A percentile compares a stretch with the other conserved stretches of the same genome.
Conservation (phyloP, 2,113 vertebrate species). For the Thamnophis sirtalis region DNA sequence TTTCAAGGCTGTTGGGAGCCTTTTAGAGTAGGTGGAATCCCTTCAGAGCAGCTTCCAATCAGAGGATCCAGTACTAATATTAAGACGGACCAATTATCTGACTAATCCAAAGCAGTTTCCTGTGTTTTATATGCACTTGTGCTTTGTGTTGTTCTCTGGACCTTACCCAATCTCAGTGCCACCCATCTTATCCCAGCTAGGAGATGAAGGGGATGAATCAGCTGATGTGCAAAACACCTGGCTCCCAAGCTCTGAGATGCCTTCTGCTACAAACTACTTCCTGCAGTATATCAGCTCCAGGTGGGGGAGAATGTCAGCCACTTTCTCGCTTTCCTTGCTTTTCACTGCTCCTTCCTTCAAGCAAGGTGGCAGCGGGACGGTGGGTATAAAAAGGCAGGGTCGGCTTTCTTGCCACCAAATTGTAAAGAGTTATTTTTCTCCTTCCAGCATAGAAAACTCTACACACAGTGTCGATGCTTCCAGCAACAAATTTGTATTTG, state of each 20-base stretch:
- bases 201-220: constrained; percentile 73
- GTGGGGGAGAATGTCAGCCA: constrained; percentile 57
- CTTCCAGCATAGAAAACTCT: constrained; percentile 82
- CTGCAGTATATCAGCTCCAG: constrained; percentile 94
- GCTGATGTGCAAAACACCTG: constrained; percentile 69
- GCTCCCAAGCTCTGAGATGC: constrained; percentile 67
- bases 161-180: not conserved
- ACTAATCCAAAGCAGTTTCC: not conserved
- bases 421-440: not conserved
- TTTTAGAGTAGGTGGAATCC: no score
- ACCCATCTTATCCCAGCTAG: constrained; percentile 69
- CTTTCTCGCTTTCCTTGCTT: not conserved
- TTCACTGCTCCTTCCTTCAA: not conserved
- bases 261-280: constrained; percentile 92
- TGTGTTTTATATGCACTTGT: not conserved
- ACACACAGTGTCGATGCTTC: constrained; percentile 78
- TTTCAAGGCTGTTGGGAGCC: not conserved
- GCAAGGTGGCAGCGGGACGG: not conserved
- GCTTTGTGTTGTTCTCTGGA: not conserved
- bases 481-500: constrained; percentile 92
- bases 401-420: not conserved
- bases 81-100: not conserved
- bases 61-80: not conserved
- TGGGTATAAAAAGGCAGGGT: not conserved
- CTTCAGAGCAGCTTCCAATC: not conserved